These are phyloP conservation scores for Drosophila affinis DNA, from an alignment of 2,888 invertebrate genomes.

Conservation along the genomic window DNA sequence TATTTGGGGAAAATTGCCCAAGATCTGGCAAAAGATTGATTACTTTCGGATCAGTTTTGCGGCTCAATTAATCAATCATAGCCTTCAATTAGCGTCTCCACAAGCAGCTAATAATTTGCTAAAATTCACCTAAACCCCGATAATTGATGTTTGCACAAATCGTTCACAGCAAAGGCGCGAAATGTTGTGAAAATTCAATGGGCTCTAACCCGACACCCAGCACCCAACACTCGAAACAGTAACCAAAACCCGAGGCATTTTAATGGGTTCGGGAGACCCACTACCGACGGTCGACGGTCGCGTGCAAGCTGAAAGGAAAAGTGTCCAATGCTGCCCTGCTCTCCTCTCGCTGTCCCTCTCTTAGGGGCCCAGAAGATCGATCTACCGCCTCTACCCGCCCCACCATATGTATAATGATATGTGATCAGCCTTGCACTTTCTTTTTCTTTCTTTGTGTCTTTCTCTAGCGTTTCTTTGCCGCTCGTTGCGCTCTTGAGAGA, in stretches of 20 bases:
- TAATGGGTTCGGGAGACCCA: background rate
- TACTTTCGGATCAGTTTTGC: conserved; percentile 3
- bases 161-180: conserved; percentile 16
- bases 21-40: background rate
- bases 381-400: background rate
- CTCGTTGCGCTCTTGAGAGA: conserved; percentile 20
- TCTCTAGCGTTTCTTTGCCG: conserved; percentile 58
- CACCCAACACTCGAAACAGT: no score
- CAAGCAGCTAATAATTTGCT: conserved; percentile 33
- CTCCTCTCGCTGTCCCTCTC: conserved; percentile 3
- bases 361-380: conserved; percentile 14
- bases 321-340: conserved; percentile 9
- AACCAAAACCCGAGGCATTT: background rate
- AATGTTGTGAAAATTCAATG: conserved; percentile 20
- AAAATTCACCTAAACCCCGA: conserved; percentile 8
- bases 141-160: conserved; percentile 38
- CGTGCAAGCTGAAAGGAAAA: conserved; percentile 40
- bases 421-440: conserved; percentile 63
- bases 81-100: conserved; percentile 32
- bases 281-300: background rate
- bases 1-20: conserved; percentile 1
- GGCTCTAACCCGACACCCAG: background rate
- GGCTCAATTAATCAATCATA: conserved; percentile 23
- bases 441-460: conserved; percentile 57
- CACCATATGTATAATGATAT: conserved; percentile 11